Evolutionary conservation across 2,113 vertebrate species (phyloP).

Genomic region (human (Homo sapiens)): GRCh38 chr5:99465501-99466000

Average conservation of each 20-base stretch:
- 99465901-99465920: slow-evolving; percentile 50
- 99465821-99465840: neutral
- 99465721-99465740: neutral
- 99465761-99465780: slow-evolving; percentile 1
- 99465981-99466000: slow-evolving; percentile 45
- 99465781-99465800: slow-evolving; percentile 18
- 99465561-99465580: neutral
- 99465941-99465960: slow-evolving; percentile 46
- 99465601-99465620: neutral
- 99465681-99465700: neutral
- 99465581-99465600: neutral
- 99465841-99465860: neutral
- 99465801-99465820: neutral
- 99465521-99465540: neutral
- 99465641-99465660: neutral
- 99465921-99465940: slow-evolving; percentile 63
- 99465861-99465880: slow-evolving; percentile 16
- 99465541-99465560: neutral
- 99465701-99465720: neutral
- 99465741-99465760: neutral
- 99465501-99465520: neutral
- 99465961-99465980: slow-evolving; percentile 17
- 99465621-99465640: neutral
- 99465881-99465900: neutral
- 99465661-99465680: neutral